Evolutionary conservation across 2,113 vertebrate genomes (phyloP), one percentile per base, ranked within the genome.

Genomic region (Brachirus orientalis): DNA sequence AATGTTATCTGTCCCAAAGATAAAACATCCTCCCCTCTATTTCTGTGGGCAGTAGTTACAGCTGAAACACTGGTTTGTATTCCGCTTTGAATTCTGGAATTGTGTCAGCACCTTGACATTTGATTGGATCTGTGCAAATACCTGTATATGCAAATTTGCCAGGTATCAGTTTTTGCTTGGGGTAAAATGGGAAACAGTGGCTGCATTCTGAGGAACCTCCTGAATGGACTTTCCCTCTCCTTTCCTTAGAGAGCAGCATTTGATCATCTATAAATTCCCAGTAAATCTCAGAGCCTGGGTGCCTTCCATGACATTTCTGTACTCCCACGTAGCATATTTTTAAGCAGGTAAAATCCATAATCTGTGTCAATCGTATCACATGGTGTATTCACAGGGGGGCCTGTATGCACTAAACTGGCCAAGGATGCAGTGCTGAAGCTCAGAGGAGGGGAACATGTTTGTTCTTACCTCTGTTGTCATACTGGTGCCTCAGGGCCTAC

Each of bases 321-420:
- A 80, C 87, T 89, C 75, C 85, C 78, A 83, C 88, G 88, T 86
- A 91, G 84, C 80, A 86, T 88, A 92, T 92, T 92, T 90, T 92
- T 90, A 87, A 87, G 67, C 78, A 90, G 89, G 89, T 76, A 86
- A 91, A 93, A 94, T 93, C 92, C 69, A 93, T 93, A 93, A 92
- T 85, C 77, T 92, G 84, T 91, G 91, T 92, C 89, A 91, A 92
- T 90, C 90, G 89, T 88, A 91, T 92, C 89, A 91, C 89, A 91
- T 70, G 22, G 72, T 76, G 77, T 79, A 88, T 84, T 78, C 87
- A 76, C 86, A 80, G 75, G 85, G 84, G 89, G 70, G 16, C 33
- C 65, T 50, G 38, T 52, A 63, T n/a, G 65, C 80, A 82, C 72
- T 74, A 73, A 85, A 85, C 80, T 73, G 84, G 84, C 79, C 83